Percentiles rank a stretch among this genome's conserved stretches.
Conservation (phyloP, 1,140 invertebrate genomes). For the Trissolcus basalis region DNA sequence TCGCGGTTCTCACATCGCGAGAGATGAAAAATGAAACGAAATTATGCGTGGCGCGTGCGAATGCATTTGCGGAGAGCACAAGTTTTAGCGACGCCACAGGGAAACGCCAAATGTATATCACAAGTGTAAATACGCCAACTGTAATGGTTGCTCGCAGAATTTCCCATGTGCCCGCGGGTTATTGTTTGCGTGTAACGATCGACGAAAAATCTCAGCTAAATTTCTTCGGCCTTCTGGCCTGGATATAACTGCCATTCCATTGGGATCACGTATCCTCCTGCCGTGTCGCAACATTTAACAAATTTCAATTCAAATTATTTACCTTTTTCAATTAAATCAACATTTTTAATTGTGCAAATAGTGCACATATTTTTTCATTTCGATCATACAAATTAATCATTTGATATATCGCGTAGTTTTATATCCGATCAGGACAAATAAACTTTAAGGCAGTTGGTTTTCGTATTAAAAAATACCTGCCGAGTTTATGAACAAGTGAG, state of each 20-base stretch:
- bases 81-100: constrained; percentile 1
- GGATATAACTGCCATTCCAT: neutral
- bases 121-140: constrained; percentile 16
- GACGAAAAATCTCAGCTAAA: constrained; percentile 25
- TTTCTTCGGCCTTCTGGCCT: constrained; percentile 24
- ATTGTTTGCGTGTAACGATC: constrained; percentile 34
- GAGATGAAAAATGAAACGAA: constrained; percentile 12
- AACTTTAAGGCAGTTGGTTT: too few relatives aligned
- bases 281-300: too few relatives aligned
- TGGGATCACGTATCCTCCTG: too few relatives aligned
- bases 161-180: constrained; percentile 46
- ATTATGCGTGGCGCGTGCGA: constrained; percentile 22
- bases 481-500: constrained; percentile 15
- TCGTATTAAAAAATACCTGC: too few relatives aligned
- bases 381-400: too few relatives aligned
- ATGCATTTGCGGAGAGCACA: neutral
- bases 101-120: constrained; percentile 22
- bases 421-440: too few relatives aligned
- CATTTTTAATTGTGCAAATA: too few relatives aligned
- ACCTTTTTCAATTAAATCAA: too few relatives aligned
- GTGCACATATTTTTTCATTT: too few relatives aligned
- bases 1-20: neutral
- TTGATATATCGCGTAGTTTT: too few relatives aligned
- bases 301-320: too few relatives aligned
- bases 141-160: constrained; percentile 18